Base-by-base conservation (phyloP, 1,140 invertebrate species). In the Bombus ignitus region DNA sequence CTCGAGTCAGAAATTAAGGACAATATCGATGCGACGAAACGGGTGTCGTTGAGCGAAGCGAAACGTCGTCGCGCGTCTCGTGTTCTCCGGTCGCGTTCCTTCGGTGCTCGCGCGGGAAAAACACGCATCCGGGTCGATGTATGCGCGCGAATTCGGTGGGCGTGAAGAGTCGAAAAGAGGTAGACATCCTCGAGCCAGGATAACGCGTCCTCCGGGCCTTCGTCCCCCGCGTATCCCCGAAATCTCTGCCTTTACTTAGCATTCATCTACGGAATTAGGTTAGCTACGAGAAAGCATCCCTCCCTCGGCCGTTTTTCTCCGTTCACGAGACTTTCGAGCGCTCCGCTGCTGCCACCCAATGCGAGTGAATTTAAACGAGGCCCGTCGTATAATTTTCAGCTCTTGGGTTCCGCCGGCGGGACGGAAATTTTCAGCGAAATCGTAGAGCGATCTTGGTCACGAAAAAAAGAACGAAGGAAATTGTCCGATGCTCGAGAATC, bases 241-340 rank as follows among this genome's bases (percentile, higher is more conserved):
- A 94, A 94, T 94, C 92, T 93, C 93, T 89, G 91, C 89, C 91
- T 91, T 90, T 89, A 91, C 90, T 93, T 92, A 91, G 89, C 92
- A 94, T 94, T 94, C 94, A 94, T 94, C 92, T 93, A 88, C 75
- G 72, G 92, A 94, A 94, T 94, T 94, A 92, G 93, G 93, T 94
- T 94, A 93, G 91, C 89, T 81, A 84, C 89, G 87, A 74, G 85
- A 89, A 78, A 39, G 37, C 75, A n/a, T 78, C 73, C 35, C 86
- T 89, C 90, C 89, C 84, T 76, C 84, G 83, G 86, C 84, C 83
- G 77, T 91, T 90, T 89, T 89, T 91, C 87, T 88, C 82, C 90
- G 88, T 89, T 74, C 59, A 62, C 75, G 92, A 85, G 92, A 91
- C 87, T 90, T 90, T 91, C 87, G 62, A 77, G 90, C 88, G 74